A percentile compares a stretch with the other conserved stretches of the same genome.
Conservation (phyloP, 2,113 vertebrate species). For the Zosterops borbonicus region DNA sequence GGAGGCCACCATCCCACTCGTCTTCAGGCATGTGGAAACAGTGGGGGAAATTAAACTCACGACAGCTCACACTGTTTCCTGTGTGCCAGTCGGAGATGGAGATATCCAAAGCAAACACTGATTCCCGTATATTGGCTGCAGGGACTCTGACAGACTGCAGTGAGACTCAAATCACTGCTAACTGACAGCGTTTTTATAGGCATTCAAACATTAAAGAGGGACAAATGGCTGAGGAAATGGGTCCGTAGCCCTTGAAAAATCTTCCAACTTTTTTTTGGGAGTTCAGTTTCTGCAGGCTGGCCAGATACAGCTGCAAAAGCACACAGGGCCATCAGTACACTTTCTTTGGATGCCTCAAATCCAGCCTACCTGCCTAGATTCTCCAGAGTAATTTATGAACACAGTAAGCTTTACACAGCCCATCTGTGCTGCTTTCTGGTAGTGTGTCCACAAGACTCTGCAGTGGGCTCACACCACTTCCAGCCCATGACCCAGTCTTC, state of each 20-base stretch:
- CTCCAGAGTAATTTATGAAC: neutral
- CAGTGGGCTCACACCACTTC: neutral
- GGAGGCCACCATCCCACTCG: conserved; percentile 46
- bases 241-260: neutral
- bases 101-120: neutral
- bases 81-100: neutral
- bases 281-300: neutral
- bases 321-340: neutral
- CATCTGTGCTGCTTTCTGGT: neutral
- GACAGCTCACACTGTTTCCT: neutral
- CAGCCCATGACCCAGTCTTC: neutral
- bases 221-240: neutral
- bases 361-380: neutral
- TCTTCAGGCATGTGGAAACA: conserved; percentile 36
- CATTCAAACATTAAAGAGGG: neutral
- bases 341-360: neutral
- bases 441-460: neutral
- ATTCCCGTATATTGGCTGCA: neutral
- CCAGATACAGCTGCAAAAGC: neutral
- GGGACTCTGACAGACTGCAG: neutral
- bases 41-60: conserved; percentile 14
- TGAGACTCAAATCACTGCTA: neutral
- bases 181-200: neutral
- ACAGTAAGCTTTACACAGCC: neutral
- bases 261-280: neutral